Base-by-base conservation (phyloP, 2,113 vertebrate genomes). In the Etheostoma spectabile region DNA sequence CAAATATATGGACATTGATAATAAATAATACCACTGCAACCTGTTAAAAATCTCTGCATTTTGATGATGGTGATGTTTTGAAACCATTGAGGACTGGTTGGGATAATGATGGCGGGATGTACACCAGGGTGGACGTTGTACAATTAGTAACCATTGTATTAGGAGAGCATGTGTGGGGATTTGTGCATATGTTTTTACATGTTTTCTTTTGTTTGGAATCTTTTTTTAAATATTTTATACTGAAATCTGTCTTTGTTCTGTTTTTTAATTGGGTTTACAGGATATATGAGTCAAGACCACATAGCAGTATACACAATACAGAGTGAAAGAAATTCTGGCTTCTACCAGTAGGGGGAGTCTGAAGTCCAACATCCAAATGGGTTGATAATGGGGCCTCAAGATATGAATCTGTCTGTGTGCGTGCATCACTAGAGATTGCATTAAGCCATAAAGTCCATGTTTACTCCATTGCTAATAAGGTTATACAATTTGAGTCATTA, bases 281-380 rank as follows among this genome's bases (percentile, higher is more conserved):
- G 3, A n/a, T 19, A n/a, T 22, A 3, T 3, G 2, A 72, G 2
- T 73, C 22, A 8, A 52, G 35, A 4, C 1, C 3, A 8, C 52
- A 7, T 49, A 14, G 4, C 22, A 10, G 61, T 61, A 61, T 51
- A 67, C 8, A 52, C 33, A 55, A 55, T 11, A 38, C 2, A 62
- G 38, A 48, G 27, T 11, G 14, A n/a, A 59, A 11, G 56, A 16
- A 51, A 55, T 55, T 45, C 61, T 2, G 4, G 1, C 1, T 80
- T 89, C 51, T 60, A 42, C 89, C 93, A 92, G 83, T 49, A 91
- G 92, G 67, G 79, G 93, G 87, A 84, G 82, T 49, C 35, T 77
- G 70, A 78, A 83, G 67, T 30, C 64, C 42, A 67, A 53, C 18
- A 33, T 57, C 21, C 48, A 79, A 74, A 83, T 83, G 27, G 55